Evolutionary conservation across 1,140 invertebrate species (phyloP).

Genomic region (Diachasmimorpha longicaudata): DNA sequence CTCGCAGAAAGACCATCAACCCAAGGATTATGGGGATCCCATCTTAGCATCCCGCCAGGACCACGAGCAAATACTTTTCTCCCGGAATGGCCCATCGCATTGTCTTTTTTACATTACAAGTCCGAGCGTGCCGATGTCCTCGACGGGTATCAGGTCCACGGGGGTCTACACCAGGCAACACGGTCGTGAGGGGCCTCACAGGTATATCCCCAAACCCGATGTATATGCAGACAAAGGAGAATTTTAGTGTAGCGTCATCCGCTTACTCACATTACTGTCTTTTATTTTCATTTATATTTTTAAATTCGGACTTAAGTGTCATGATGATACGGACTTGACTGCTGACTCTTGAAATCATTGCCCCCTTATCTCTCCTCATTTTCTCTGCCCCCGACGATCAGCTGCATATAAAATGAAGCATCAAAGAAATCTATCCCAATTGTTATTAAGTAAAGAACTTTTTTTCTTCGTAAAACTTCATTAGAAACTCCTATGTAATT

Average conservation of each 20-base stretch:
- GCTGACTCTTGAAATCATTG: background rate
- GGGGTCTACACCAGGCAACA: background rate
- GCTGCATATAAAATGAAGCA: constrained; percentile 4
- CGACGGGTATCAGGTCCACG: background rate
- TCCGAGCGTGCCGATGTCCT: background rate
- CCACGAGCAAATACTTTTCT: too few species aligned
- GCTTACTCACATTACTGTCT: constrained; percentile 31
- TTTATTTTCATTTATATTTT: background rate
- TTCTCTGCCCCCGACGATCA: background rate
- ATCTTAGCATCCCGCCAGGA: background rate
- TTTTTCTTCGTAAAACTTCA: too few species aligned
- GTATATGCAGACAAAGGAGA: constrained; percentile 10
- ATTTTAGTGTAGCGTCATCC: constrained; percentile 13
- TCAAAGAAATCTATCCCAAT: background rate
- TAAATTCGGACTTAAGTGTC: background rate
- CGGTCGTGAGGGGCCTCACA: background rate
- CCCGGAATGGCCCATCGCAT: background rate
- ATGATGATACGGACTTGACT: background rate
- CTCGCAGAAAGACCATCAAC: background rate
- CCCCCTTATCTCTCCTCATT: background rate
- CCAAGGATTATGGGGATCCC: background rate
- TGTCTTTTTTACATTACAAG: background rate
- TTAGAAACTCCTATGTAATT: too few species aligned
- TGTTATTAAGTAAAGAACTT: background rate
- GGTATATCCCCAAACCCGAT: background rate